phyloP scores from a whole-genome alignment of 2,888 invertebrate species.

The Oxyteleia sp. region DNA sequence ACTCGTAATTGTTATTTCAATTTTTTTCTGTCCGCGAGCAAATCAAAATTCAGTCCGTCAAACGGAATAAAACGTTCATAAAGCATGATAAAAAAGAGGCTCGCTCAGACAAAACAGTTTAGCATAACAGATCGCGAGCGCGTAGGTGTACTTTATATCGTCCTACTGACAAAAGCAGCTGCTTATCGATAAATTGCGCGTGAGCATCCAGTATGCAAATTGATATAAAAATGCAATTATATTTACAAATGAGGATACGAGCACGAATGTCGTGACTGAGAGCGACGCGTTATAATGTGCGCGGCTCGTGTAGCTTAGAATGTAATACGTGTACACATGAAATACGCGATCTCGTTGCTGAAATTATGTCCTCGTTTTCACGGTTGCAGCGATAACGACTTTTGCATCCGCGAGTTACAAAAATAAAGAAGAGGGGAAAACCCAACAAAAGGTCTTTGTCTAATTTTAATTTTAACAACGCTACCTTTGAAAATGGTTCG shows the following conservation, averaged over 20 bases:
- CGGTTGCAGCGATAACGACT: too few relatives aligned
- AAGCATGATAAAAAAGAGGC: constrained; percentile 33
- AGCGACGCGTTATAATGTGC: too few relatives aligned
- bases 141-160: constrained; percentile 65
- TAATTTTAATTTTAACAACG: too few relatives aligned
- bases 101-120: constrained; percentile 61
- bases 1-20: neutral
- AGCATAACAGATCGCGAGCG: constrained; percentile 60
- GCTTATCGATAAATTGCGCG: constrained; percentile 70
- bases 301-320: too few relatives aligned
- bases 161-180: constrained; percentile 67
- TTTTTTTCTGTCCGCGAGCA: neutral
- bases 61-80: constrained; percentile 41
- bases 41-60: constrained; percentile 36
- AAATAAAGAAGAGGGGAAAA: too few relatives aligned
- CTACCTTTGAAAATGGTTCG: too few relatives aligned
- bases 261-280: too few relatives aligned
- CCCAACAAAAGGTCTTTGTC: too few relatives aligned
- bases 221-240: constrained; percentile 71
- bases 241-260: constrained; percentile 72
- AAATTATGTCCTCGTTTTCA: too few relatives aligned
- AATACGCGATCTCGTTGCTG: too few relatives aligned
- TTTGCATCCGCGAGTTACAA: too few relatives aligned
- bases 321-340: too few relatives aligned
- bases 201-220: constrained; percentile 70